Conservation (phyloP, 2,113 vertebrate species). For the Melanostigma gelatinosum region DNA sequence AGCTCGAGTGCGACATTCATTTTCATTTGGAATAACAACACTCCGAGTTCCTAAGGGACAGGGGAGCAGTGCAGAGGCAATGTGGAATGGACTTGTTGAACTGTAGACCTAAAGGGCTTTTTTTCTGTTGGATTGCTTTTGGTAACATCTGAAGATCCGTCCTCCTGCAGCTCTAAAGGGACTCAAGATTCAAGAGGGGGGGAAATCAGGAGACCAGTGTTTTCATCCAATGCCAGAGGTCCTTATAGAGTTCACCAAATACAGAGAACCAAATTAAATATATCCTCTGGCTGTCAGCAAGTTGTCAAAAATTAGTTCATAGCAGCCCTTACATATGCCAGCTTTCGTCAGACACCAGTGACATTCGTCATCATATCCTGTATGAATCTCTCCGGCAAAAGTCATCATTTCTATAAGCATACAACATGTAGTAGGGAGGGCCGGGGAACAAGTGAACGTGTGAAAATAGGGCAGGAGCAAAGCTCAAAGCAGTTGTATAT, state of each 20-base stretch:
- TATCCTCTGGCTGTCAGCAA: constrained; percentile 23
- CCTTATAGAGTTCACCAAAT: constrained; percentile 35
- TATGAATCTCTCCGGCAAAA: neutral
- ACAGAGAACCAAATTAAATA: constrained; percentile 26
- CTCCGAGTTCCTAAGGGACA: constrained; percentile 16
- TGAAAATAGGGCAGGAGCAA: constrained; percentile 60
- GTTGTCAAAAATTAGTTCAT: constrained; percentile 26
- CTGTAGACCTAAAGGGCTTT: constrained; percentile 32
- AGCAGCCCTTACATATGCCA: neutral
- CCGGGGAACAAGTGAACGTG: constrained; percentile 9
- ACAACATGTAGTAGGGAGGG: neutral
- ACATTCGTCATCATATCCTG: constrained; percentile 25
- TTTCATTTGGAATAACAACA: constrained; percentile 64
- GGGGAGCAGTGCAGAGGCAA: constrained; percentile 1
- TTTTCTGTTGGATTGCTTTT: constrained; percentile 46
- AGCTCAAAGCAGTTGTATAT: constrained; percentile 55
- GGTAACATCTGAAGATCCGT: constrained; percentile 40
- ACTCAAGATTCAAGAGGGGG: constrained; percentile 1
- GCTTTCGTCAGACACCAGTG: constrained; percentile 15
- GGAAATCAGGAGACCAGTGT: constrained; percentile 3
- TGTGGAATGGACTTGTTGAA: constrained; percentile 53
- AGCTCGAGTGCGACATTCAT: constrained; percentile 46
- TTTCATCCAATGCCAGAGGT: constrained; percentile 32
- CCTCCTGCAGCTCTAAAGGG: constrained; percentile 32
- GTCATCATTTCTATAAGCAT: constrained; percentile 4